These are phyloP conservation scores for Ochropacha duplaris DNA, from an alignment of 2,888 invertebrate species.

Conservation along the genomic window DNA sequence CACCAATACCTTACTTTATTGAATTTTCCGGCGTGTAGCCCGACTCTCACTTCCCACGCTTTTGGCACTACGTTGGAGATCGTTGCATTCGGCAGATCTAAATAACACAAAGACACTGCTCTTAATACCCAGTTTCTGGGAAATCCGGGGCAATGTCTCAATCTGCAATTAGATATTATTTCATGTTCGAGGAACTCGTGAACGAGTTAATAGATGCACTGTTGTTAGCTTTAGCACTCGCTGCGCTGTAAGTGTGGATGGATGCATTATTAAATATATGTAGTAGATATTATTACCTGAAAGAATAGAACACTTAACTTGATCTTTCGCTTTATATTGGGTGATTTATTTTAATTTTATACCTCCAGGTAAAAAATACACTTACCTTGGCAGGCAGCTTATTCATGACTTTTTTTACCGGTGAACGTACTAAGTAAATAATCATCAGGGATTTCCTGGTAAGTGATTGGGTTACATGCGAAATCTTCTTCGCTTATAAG, in stretches of 20 bases:
- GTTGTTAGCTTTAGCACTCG: not conserved
- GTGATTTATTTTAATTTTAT: no score
- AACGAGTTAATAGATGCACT: not conserved
- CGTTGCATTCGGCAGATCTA: conserved; percentile 71
- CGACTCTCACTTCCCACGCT: conserved; percentile 64
- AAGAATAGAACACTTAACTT: no score
- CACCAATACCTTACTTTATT: conserved; percentile 23
- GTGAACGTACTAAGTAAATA: conserved; percentile 34
- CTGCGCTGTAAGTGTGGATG: no score
- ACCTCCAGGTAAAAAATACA: conserved; percentile 9
- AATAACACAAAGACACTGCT: conserved; percentile 73
- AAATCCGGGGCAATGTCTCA: conserved; percentile 45
- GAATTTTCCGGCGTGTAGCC: conserved; percentile 45
- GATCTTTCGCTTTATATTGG: no score
- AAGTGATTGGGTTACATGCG: conserved; percentile 30
- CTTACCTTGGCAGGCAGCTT: conserved; percentile 25
- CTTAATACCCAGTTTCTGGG: conserved; percentile 71
- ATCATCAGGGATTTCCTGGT: conserved; percentile 38
- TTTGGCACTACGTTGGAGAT: conserved; percentile 68
- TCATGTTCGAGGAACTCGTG: not conserved
- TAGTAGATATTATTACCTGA: no score
- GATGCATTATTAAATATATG: no score
- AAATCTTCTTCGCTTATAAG: conserved; percentile 40
- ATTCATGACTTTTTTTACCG: conserved; percentile 19
- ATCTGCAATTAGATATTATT: conserved; percentile 29